phyloP scores from a whole-genome alignment of 2,113 vertebrate species.

The Panthera uncia region DNA sequence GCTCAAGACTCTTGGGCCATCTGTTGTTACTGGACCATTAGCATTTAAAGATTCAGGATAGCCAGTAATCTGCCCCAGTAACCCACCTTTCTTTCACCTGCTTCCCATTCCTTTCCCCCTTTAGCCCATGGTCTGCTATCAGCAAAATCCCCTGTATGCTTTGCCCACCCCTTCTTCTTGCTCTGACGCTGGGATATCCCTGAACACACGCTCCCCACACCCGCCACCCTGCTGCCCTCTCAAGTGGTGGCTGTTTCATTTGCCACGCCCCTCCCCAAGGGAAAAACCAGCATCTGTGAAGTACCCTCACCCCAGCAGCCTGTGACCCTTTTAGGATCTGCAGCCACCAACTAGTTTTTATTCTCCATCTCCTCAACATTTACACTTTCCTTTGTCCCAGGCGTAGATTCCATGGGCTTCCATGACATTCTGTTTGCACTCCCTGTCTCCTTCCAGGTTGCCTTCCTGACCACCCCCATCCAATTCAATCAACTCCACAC shows the following conservation, averaged over 20 bases:
- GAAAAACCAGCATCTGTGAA: not conserved
- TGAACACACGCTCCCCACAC: not conserved
- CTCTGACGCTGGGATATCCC: too few relatives aligned
- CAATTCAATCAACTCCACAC: not conserved
- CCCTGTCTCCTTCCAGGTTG: not conserved
- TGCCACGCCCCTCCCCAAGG: not conserved
- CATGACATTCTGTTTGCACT: fast-evolving
- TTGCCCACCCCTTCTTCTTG: too few relatives aligned
- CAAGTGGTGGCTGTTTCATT: fast-evolving
- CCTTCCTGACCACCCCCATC: not conserved
- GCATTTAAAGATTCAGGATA: not conserved
- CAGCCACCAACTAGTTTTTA: not conserved
- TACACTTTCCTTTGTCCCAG: not conserved
- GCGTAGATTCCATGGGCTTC: not conserved
- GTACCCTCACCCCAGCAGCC: not conserved
- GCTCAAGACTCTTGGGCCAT: too few relatives aligned
- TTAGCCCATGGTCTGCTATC: not conserved
- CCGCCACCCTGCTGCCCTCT: not conserved
- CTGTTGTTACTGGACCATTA: fast-evolving
- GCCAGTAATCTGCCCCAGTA: fast-evolving
- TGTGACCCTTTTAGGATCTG: too few relatives aligned
- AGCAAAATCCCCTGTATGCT: not conserved
- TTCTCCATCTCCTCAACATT: not conserved
- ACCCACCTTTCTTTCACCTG: not conserved
- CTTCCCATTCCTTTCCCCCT: not conserved